Evolutionary conservation across 2,113 vertebrate species (phyloP).

Genomic region (Cephalopholis sonnerati): DNA sequence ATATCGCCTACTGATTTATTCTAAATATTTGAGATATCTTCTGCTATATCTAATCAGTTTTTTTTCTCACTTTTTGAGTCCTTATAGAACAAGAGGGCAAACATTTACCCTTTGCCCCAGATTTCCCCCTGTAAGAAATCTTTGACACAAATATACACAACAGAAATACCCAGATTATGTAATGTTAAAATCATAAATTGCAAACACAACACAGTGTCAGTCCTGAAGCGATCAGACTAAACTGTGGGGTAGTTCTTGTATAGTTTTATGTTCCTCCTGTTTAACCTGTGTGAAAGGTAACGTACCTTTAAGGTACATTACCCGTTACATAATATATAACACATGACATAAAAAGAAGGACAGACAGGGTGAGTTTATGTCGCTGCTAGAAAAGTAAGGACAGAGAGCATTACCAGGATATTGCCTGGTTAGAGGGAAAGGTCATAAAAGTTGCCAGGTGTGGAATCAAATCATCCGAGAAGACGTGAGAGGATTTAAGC

Average conservation of each 20-base stretch:
- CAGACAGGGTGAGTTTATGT: slow-evolving; percentile 42
- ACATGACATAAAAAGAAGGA: slow-evolving; percentile 42
- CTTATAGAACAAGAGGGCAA: not conserved
- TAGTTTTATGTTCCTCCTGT: slow-evolving; percentile 19
- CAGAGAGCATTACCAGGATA: slow-evolving; percentile 52
- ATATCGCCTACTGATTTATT: too few relatives aligned
- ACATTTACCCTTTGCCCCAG: not conserved
- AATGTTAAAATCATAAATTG: not conserved
- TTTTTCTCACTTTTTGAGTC: not conserved
- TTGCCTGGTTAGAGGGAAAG: slow-evolving; percentile 67
- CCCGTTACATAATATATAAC: not conserved
- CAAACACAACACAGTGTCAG: not conserved
- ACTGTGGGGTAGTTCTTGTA: not conserved
- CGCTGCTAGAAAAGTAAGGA: slow-evolving; percentile 55
- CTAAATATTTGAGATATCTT: not conserved
- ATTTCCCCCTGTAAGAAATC: not conserved
- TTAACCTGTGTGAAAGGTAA: slow-evolving; percentile 24
- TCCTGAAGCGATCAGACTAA: not conserved
- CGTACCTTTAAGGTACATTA: not conserved
- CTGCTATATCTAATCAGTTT: not conserved
- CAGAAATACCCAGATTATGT: not conserved
- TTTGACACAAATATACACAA: not conserved
- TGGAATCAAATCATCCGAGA: slow-evolving; percentile 74
- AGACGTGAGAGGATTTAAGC: slow-evolving; percentile 68
- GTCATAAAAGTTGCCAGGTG: slow-evolving; percentile 75